phyloP scores from a whole-genome alignment of 2,888 invertebrate species.

The Tinea trinotella region DNA sequence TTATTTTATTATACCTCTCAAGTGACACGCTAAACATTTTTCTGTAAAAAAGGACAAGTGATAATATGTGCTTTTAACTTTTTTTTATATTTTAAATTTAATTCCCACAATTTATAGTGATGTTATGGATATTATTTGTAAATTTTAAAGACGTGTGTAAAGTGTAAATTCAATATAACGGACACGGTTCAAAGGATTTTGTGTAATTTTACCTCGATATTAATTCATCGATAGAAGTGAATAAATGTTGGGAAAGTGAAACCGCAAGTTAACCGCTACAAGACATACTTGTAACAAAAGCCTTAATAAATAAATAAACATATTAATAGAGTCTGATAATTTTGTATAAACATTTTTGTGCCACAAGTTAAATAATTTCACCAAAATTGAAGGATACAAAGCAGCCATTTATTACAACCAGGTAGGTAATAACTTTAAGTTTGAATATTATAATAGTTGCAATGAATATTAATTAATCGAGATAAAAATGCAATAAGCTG shows the following conservation, averaged over 20 bases:
- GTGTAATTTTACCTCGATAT: slow-evolving; percentile 9
- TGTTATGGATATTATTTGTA: slow-evolving; percentile 54
- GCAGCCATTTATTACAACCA: slow-evolving; percentile 3
- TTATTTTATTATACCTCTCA: slow-evolving; percentile 7
- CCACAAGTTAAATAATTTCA: background rate
- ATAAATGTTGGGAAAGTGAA: slow-evolving; percentile 40
- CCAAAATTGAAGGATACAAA: slow-evolving; percentile 1
- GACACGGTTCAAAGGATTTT: slow-evolving; percentile 6
- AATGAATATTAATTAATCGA: too few species aligned
- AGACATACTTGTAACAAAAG: slow-evolving; percentile 8
- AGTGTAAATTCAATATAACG: background rate
- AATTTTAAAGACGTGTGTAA: background rate
- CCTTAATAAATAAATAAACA: background rate
- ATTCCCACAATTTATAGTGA: slow-evolving; percentile 39
- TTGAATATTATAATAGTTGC: too few species aligned
- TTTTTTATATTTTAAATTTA: background rate
- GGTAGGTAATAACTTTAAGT: background rate
- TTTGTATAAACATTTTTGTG: slow-evolving; percentile 1
- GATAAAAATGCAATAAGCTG: too few species aligned
- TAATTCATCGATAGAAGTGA: slow-evolving; percentile 27
- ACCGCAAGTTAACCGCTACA: slow-evolving; percentile 28
- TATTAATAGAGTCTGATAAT: background rate
- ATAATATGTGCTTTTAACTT: background rate
- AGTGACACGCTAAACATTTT: background rate
- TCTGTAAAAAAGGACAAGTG: background rate